Base-by-base conservation (phyloP, 2,888 invertebrate species). In the Hydrotaea cyrtoneurina region DNA sequence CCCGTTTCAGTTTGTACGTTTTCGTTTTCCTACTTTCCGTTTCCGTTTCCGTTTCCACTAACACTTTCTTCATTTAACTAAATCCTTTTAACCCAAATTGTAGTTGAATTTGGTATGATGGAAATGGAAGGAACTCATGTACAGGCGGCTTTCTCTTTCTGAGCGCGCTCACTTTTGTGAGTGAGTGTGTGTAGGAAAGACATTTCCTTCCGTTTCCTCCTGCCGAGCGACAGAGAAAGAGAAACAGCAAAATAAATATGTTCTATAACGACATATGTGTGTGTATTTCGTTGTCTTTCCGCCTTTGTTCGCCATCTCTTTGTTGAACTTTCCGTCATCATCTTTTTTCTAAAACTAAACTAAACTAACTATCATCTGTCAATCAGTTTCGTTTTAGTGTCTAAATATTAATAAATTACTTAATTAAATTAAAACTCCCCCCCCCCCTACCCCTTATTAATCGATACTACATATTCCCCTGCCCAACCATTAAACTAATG, bases 401-500 rank as follows among this genome's bases (percentile, higher is more conserved):
- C 69, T 69, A 69, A 64, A 69, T 64, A 73, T 59, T 19, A 72
- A 59, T 77, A 69, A 55, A 75, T 71, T 72, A 64, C 66, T 72
- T 69, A 55, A 78, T 50, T 74, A 74, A 23, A 10, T 71, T 46
- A 55, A 64, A 66, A 46, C 23, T 21, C 17, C 55, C 4, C 19
- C 21, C 21, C 3, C n/a, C 53, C 53, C 17, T 13, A 39, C 53
- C 13, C 55, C 19, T 11, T 59, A 59, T 26, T 84, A 76, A 66
- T 46, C 50, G 53, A 71, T 79, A 74, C 62, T 59, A 31, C 31
- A 31, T 31, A 77, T 84, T 74, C 31, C 31, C 7, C 2, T 7
- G 3, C 31, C 31, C 31, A 2, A 53, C 53, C 73, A 80, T 73
- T 80, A 62, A 79, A 80, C 69, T 86, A 80, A 71, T 87, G 84